These are phyloP conservation scores for Amblyjoppa proteus DNA, from an alignment of 2,888 invertebrate genomes.

Conservation along the genomic window DNA sequence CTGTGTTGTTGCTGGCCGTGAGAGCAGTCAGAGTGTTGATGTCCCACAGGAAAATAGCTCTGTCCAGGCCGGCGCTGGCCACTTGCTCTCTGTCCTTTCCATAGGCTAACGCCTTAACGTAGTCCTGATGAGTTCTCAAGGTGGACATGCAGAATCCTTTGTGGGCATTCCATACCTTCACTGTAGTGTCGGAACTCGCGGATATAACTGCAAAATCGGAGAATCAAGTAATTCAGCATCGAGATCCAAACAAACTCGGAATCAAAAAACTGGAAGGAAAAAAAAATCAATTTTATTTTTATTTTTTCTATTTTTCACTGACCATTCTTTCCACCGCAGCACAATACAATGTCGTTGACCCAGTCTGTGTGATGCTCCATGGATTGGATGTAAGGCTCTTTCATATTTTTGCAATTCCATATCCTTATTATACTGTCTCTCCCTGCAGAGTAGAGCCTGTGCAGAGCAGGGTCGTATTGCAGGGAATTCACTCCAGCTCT, in stretches of 20 bases:
- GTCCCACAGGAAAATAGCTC: slow-evolving; percentile 99
- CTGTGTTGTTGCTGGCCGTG: slow-evolving; percentile 99
- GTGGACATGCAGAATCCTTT: slow-evolving; percentile 99
- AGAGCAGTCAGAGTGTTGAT: slow-evolving; percentile 98
- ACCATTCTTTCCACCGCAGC: slow-evolving; percentile 98
- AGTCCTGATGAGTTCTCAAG: slow-evolving; percentile 98
- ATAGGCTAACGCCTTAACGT: slow-evolving; percentile 98
- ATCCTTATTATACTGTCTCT: slow-evolving; percentile 98
- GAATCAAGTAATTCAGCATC: slow-evolving; percentile 2
- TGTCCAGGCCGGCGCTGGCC: slow-evolving; percentile 98
- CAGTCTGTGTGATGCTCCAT: slow-evolving; percentile 99
- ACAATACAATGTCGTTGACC: slow-evolving; percentile 99
- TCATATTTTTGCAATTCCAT: slow-evolving; percentile 89
- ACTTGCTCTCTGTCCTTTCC: slow-evolving; percentile 98
- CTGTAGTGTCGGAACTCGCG: slow-evolving; percentile 99
- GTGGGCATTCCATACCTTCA: slow-evolving; percentile 99
- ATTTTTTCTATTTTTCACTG: slow-evolving; percentile 79
- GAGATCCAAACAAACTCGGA: too few relatives aligned
- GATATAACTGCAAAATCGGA: slow-evolving; percentile 92
- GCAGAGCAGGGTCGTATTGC: slow-evolving; percentile 95
- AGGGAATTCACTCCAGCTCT: slow-evolving; percentile 98
- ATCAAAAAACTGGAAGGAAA: neutral
- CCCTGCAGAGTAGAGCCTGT: slow-evolving; percentile 97
- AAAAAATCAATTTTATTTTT: neutral
- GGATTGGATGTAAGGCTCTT: slow-evolving; percentile 95